These are phyloP conservation scores for Meiosimyza decipiens DNA, from an alignment of 2,888 invertebrate genomes.

Conservation along the genomic window DNA sequence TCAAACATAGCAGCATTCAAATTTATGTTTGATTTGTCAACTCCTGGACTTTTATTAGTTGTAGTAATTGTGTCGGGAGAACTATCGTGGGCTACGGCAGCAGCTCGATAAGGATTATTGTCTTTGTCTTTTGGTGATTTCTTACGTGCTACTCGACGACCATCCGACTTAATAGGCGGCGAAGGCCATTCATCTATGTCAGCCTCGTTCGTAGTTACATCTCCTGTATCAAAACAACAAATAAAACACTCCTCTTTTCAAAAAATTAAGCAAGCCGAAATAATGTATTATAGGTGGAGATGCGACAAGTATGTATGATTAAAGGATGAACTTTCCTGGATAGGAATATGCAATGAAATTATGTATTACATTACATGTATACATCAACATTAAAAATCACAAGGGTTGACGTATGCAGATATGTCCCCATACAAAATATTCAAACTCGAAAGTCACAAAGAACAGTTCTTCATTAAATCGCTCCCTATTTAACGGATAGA, in stretches of 20 bases:
- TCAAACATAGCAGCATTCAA: not conserved
- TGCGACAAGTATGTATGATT: no score
- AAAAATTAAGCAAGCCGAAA: no score
- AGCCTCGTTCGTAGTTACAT: slow-evolving; percentile 50
- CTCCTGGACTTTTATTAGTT: not conserved
- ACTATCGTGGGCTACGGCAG: not conserved
- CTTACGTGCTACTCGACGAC: slow-evolving; percentile 52
- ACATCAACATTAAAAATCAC: no score
- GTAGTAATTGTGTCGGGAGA: slow-evolving; percentile 1
- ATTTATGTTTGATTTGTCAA: not conserved
- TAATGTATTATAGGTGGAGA: no score
- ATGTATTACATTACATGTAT: no score
- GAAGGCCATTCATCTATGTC: slow-evolving; percentile 62
- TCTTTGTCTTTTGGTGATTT: slow-evolving; percentile 50
- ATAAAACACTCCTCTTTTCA: not conserved
- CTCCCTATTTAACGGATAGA: no score
- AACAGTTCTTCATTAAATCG: no score
- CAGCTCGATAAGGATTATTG: slow-evolving; percentile 15
- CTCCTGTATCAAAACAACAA: slow-evolving; percentile 34
- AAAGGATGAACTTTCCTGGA: no score
- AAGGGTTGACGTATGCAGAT: no score
- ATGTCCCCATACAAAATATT: no score
- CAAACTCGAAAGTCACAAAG: no score
- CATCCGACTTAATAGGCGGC: slow-evolving; percentile 52
- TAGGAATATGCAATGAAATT: no score